Conservation (phyloP, 2,888 invertebrate genomes). For the Venustoraphidia nigricollis region DNA sequence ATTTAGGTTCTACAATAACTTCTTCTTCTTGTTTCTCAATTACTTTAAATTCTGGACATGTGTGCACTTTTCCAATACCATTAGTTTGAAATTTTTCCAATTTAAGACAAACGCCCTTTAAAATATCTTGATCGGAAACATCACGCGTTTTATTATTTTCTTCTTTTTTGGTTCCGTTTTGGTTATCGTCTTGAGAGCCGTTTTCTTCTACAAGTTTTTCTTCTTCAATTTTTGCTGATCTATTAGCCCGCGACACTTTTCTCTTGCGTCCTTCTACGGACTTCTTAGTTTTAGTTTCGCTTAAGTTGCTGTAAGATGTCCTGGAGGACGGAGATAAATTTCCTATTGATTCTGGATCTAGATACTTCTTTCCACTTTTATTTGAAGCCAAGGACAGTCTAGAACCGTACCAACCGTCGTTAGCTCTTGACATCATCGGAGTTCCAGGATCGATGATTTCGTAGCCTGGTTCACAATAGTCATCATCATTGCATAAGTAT, state of each 20-base stretch:
- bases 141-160: too few relatives aligned
- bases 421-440: conserved; percentile 48
- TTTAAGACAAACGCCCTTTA: conserved; percentile 2
- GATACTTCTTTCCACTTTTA: conserved; percentile 21
- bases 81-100: not conserved
- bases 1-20: conserved; percentile 20
- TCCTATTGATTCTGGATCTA: conserved; percentile 30
- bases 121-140: conserved; percentile 9
- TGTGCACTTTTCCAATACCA: too few relatives aligned
- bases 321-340: conserved; percentile 28
- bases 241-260: conserved; percentile 14
- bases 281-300: conserved; percentile 13
- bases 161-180: too few relatives aligned
- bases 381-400: conserved; percentile 28
- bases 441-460: conserved; percentile 49
- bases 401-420: conserved; percentile 38
- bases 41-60: too few relatives aligned
- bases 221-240: conserved; percentile 14
- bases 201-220: conserved; percentile 13
- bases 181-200: too few relatives aligned
- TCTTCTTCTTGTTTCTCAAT: conserved; percentile 8
- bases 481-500: conserved; percentile 46
- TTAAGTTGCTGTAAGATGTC: conserved; percentile 18
- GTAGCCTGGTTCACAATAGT: conserved; percentile 42
- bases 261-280: conserved; percentile 14